Percentiles rank a stretch among this genome's conserved stretches.
Conservation (phyloP, 2,113 vertebrate species). For the Astur gentilis region DNA sequence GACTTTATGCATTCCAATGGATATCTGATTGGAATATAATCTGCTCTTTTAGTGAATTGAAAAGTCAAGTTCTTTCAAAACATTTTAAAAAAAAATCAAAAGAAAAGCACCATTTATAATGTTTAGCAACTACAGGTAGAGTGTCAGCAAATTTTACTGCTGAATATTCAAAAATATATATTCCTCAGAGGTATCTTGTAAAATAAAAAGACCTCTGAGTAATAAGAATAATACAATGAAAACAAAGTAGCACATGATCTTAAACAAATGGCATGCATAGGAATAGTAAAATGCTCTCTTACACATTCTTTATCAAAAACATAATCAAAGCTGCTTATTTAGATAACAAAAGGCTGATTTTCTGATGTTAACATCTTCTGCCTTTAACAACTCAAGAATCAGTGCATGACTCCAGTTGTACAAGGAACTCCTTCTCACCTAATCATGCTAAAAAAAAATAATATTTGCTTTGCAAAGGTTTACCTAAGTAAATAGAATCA, state of each 20-base stretch:
- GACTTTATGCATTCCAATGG: not conserved
- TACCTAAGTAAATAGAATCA: not conserved
- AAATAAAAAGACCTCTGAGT: not conserved
- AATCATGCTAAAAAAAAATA: not conserved
- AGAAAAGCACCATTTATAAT: not conserved
- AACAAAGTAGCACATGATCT: not conserved
- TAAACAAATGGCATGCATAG: not conserved
- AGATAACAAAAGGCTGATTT: not conserved
- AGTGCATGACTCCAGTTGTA: not conserved
- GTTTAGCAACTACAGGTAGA: not conserved
- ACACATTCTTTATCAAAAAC: not conserved
- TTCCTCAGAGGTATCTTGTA: not conserved
- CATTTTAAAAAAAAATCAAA: not conserved
- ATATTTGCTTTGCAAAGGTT: constrained; percentile 13
- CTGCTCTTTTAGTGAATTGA: not conserved
- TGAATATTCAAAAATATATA: not conserved
- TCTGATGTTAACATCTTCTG: not conserved
- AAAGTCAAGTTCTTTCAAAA: not conserved
- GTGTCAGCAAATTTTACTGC: not conserved
- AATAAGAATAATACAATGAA: not conserved
- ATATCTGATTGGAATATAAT: not conserved
- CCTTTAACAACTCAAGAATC: not conserved
- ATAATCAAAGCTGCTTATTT: not conserved
- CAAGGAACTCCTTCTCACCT: not conserved
- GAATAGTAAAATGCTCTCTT: not conserved